Conservation (phyloP, 1,140 invertebrate species). For the Lineus longissimus region DNA sequence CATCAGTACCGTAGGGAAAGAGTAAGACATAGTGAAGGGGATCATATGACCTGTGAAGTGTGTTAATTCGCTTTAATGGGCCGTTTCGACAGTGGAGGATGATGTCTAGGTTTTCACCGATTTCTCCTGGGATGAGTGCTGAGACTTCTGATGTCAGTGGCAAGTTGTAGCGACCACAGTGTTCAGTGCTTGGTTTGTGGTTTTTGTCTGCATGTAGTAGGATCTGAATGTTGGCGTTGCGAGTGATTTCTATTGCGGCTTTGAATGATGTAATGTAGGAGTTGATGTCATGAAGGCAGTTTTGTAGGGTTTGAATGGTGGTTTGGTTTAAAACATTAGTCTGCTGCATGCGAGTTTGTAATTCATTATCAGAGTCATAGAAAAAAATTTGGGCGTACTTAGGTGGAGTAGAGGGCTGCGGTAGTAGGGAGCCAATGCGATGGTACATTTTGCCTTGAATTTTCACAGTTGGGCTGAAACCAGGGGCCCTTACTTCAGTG, state of each 20-base stretch:
- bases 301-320: not conserved
- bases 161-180: slow-evolving; percentile 49
- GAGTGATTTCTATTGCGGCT: slow-evolving; percentile 42
- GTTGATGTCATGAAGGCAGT: slow-evolving; percentile 38
- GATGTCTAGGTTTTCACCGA: slow-evolving; percentile 34
- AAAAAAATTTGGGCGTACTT: slow-evolving; percentile 55
- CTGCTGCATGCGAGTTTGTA: slow-evolving; percentile 41
- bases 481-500: slow-evolving; percentile 31
- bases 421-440: slow-evolving; percentile 45
- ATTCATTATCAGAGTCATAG: slow-evolving; percentile 13
- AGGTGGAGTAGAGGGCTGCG: slow-evolving; percentile 28
- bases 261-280: slow-evolving; percentile 42
- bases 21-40: slow-evolving; percentile 6
- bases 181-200: slow-evolving; percentile 45
- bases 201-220: slow-evolving; percentile 39
- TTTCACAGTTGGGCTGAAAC: slow-evolving; percentile 51
- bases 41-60: slow-evolving; percentile 11
- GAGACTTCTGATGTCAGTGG: slow-evolving; percentile 43
- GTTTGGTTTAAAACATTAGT: not conserved
- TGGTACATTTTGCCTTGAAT: slow-evolving; percentile 57
- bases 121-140: slow-evolving; percentile 41
- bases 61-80: not conserved
- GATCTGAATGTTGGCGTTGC: slow-evolving; percentile 30
- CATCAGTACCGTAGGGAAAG: not conserved
- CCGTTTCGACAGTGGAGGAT: slow-evolving; percentile 1